phyloP scores from a whole-genome alignment of 2,888 invertebrate species.

The Leptinotarsa haldemani region DNA sequence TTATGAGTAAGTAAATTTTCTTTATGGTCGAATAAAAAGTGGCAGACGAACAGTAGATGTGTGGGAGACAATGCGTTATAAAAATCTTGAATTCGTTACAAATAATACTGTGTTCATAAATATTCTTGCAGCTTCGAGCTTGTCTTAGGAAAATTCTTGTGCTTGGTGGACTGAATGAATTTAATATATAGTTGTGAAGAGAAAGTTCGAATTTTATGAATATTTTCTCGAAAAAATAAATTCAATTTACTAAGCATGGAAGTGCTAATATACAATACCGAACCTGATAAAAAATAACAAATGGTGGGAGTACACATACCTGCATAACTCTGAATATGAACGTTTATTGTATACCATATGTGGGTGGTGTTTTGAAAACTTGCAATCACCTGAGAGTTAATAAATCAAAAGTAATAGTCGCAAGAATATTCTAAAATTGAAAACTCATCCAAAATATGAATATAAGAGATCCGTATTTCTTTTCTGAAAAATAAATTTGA shows the following conservation, averaged over 20 bases:
- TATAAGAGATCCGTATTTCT: too few species aligned
- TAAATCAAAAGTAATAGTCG: too few species aligned
- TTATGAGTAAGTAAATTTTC: constrained; percentile 44
- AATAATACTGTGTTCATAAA: constrained; percentile 41
- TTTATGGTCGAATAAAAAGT: constrained; percentile 45
- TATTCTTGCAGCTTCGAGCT: constrained; percentile 24
- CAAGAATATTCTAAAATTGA: too few species aligned
- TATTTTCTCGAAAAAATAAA: neutral
- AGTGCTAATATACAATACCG: too few species aligned
- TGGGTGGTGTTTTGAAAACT: too few species aligned
- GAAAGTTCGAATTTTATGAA: neutral
- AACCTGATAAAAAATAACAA: too few species aligned
- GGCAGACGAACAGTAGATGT: constrained; percentile 38
- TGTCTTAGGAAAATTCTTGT: neutral
- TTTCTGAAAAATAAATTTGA: too few species aligned
- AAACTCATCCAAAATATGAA: too few species aligned
- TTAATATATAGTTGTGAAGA: neutral
- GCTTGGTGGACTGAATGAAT: neutral
- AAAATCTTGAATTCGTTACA: constrained; percentile 42
- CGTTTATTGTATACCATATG: too few species aligned
- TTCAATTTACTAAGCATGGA: neutral
- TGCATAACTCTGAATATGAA: too few species aligned
- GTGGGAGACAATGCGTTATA: constrained; percentile 46
- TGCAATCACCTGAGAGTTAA: too few species aligned
- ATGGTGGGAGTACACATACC: too few species aligned